These are phyloP conservation scores for Hylia prasina DNA, from an alignment of 2,113 vertebrate species.

Conservation along the genomic window DNA sequence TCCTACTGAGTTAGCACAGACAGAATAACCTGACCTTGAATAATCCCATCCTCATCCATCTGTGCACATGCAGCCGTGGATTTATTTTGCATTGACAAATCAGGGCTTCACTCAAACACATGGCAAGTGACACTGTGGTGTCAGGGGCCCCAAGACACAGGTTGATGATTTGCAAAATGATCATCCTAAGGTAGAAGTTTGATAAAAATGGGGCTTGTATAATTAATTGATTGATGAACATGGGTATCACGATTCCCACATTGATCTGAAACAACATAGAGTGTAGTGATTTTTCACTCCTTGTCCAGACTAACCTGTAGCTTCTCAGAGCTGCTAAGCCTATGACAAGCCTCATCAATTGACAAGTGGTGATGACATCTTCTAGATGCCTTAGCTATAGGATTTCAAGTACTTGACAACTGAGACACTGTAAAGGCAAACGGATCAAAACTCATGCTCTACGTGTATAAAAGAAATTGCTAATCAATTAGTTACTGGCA, in stretches of 20 bases:
- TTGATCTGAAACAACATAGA: neutral
- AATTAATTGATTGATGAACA: neutral
- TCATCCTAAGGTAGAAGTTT: neutral
- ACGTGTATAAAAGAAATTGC: neutral
- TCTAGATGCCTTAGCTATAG: neutral
- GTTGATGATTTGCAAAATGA: neutral
- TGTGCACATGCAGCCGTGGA: neutral
- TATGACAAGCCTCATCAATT: neutral
- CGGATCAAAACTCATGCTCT: neutral
- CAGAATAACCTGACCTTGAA: constrained; percentile 15
- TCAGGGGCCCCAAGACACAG: neutral
- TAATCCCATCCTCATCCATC: constrained; percentile 31
- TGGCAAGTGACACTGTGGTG: neutral
- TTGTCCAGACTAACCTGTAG: neutral
- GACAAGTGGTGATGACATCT: neutral
- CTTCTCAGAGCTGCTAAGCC: constrained; percentile 17
- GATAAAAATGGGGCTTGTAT: neutral
- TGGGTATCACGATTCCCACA: neutral
- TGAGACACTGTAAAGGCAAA: neutral
- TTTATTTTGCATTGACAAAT: neutral
- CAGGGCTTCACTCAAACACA: neutral
- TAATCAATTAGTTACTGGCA: neutral
- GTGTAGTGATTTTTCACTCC: neutral
- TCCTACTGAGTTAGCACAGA: constrained; percentile 25
- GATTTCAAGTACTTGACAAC: constrained; percentile 25